phyloP scores from a whole-genome alignment of 2,888 invertebrate species.

The Orthosia gothica region DNA sequence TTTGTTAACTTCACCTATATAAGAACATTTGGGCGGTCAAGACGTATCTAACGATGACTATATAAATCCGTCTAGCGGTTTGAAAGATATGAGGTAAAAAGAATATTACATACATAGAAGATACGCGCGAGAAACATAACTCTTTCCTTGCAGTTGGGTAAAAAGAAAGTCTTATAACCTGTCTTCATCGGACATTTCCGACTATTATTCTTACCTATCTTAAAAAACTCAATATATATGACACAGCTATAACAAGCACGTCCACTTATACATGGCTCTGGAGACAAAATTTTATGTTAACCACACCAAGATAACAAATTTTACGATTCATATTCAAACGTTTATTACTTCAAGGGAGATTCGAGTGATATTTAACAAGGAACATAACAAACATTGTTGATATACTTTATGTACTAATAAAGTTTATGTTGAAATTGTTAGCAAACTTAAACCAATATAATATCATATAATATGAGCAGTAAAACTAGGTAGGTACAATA shows the following conservation, averaged over 20 bases:
- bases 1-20: no score
- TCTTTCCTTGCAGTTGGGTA: no score
- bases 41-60: no score
- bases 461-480: slow-evolving; percentile 36
- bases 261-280: slow-evolving; percentile 65
- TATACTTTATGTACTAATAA: slow-evolving; percentile 63
- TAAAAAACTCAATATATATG: slow-evolving; percentile 48
- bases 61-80: no score
- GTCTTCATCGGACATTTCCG: no score
- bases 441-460: slow-evolving; percentile 47
- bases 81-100: no score
- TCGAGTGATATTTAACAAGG: slow-evolving; percentile 62
- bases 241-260: slow-evolving; percentile 53
- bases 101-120: no score
- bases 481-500: slow-evolving; percentile 32
- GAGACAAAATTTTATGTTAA: slow-evolving; percentile 68
- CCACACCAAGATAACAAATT: slow-evolving; percentile 66
- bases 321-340: slow-evolving; percentile 70
- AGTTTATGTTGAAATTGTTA: slow-evolving; percentile 51
- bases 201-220: slow-evolving; percentile 12
- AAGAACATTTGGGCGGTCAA: no score
- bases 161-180: no score
- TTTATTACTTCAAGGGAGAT: slow-evolving; percentile 63
- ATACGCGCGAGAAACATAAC: no score
- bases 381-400: slow-evolving; percentile 63